Evolutionary conservation across 64 coral and sea anemone genomes (phyloP).

Genomic region (Montipora sp.): DNA sequence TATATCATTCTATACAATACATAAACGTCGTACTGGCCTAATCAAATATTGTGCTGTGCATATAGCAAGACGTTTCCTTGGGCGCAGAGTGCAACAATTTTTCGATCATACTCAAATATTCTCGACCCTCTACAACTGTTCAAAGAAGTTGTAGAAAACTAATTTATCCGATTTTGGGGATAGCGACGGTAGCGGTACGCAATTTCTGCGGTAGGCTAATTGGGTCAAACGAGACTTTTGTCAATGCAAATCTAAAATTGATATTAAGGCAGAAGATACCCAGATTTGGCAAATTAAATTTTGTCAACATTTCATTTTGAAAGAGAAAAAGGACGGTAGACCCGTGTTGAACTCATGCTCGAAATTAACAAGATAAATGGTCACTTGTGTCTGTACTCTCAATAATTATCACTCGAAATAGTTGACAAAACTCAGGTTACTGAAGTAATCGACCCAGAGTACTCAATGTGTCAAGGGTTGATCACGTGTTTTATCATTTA

Average conservation of each 20-base stretch:
- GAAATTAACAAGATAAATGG: background rate
- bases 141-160: background rate
- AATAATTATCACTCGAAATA: background rate
- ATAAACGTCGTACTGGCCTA: background rate
- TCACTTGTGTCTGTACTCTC: background rate
- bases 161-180: background rate
- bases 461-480: background rate
- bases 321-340: background rate
- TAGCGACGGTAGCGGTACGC: background rate
- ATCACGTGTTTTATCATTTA: background rate
- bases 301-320: background rate
- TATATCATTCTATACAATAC: background rate
- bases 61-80: background rate
- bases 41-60: background rate
- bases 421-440: background rate
- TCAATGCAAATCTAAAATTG: background rate
- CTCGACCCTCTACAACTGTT: background rate
- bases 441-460: background rate
- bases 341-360: background rate
- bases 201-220: background rate
- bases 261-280: background rate
- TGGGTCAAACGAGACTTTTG: background rate
- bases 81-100: background rate
- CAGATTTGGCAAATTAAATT: background rate
- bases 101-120: background rate